phyloP scores from a whole-genome alignment of 2,797 vertebrate genomes.

The Clarias platycephalus region DNA sequence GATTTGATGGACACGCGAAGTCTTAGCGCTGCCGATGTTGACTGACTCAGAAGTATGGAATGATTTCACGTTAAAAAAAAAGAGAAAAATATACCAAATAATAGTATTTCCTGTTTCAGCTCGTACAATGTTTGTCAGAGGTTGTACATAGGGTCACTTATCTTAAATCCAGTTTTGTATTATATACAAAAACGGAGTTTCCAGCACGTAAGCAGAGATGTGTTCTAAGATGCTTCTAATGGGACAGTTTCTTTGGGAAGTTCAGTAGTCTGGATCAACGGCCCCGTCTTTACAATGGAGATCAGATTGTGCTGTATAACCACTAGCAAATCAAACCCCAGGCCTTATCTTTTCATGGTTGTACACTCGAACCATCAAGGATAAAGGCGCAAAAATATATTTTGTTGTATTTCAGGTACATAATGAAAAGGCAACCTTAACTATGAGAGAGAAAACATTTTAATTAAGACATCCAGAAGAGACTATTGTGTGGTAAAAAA shows the following conservation, averaged over 20 bases:
- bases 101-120: constrained; percentile 67
- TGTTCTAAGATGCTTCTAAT: constrained; percentile 80
- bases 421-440: constrained; percentile 90
- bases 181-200: constrained; percentile 87
- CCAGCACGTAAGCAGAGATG: constrained; percentile 86
- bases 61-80: constrained; percentile 67
- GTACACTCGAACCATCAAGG: constrained; percentile 93
- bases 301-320: constrained; percentile 93
- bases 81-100: constrained; percentile 63
- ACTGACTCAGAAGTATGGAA: constrained; percentile 49
- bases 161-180: constrained; percentile 88
- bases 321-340: constrained; percentile 99
- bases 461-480: constrained; percentile 82
- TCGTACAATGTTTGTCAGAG: constrained; percentile 79
- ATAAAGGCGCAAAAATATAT: constrained; percentile 98
- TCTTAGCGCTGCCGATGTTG: constrained; percentile 85
- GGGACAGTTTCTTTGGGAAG: constrained; percentile 85
- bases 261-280: constrained; percentile 77
- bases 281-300: constrained; percentile 83
- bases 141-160: constrained; percentile 97
- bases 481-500: constrained; percentile 80
- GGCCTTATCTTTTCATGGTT: constrained; percentile 99
- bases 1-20: constrained; percentile 83
- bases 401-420: constrained; percentile 99
- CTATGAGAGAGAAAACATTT: constrained; percentile 78